These are phyloP conservation scores for Plagiodera versicolora DNA, from an alignment of 2,888 invertebrate species.

Conservation along the genomic window DNA sequence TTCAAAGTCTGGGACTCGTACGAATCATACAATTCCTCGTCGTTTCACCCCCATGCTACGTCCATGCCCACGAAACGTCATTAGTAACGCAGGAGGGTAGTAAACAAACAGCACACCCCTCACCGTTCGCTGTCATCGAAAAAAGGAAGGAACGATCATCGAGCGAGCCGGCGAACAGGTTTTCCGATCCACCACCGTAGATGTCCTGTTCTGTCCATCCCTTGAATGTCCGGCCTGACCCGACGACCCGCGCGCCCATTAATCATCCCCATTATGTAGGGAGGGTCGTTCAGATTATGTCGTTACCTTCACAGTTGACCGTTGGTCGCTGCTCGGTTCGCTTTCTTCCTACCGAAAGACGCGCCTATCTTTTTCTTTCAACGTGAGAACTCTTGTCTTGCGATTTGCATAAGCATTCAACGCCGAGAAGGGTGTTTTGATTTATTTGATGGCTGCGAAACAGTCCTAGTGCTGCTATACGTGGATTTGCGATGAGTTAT, in stretches of 20 bases:
- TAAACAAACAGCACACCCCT: slow-evolving; percentile 51
- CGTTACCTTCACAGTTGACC: slow-evolving; percentile 56
- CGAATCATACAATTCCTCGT: too few species aligned
- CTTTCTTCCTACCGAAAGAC: slow-evolving; percentile 46
- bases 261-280: slow-evolving; percentile 56
- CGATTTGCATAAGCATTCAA: slow-evolving; percentile 55
- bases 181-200: slow-evolving; percentile 47
- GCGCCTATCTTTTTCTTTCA: too few species aligned
- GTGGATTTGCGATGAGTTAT: too few species aligned
- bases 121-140: too few species aligned
- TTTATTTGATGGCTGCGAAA: slow-evolving; percentile 51
- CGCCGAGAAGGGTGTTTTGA: slow-evolving; percentile 52
- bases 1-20: too few species aligned
- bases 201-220: slow-evolving; percentile 53
- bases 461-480: too few species aligned
- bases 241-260: slow-evolving; percentile 55
- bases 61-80: slow-evolving; percentile 24
- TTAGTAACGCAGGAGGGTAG: slow-evolving; percentile 50
- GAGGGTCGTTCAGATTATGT: slow-evolving; percentile 55
- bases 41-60: not conserved
- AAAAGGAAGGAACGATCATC: too few species aligned
- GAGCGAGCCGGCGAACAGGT: slow-evolving; percentile 45
- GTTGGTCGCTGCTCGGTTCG: slow-evolving; percentile 37
- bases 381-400: slow-evolving; percentile 52
- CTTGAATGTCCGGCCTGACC: slow-evolving; percentile 54